These are phyloP conservation scores for Petrocephalus microphthalmus DNA, from an alignment of 2,113 vertebrate genomes.

Conservation along the genomic window DNA sequence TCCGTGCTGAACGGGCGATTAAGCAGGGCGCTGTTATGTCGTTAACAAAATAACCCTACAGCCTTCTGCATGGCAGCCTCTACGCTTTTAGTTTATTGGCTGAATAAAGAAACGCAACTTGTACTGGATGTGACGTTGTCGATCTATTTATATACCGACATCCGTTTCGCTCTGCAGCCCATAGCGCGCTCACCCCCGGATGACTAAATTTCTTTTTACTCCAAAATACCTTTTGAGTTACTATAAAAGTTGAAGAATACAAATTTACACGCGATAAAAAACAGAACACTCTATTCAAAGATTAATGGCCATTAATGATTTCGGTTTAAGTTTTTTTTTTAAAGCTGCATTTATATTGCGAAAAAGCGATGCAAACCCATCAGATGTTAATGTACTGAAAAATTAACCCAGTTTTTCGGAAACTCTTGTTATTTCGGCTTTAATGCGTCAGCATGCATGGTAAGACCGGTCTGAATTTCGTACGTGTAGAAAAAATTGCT, in stretches of 20 bases:
- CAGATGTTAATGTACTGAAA: no score
- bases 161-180: slow-evolving; percentile 12
- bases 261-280: not conserved
- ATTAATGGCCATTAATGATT: not conserved
- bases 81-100: slow-evolving; percentile 39
- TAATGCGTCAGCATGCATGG: not conserved
- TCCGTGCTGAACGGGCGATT: slow-evolving; percentile 54
- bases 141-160: slow-evolving; percentile 36
- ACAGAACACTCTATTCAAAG: not conserved
- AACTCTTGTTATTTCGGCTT: not conserved
- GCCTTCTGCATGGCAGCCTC: slow-evolving; percentile 46
- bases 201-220: not conserved
- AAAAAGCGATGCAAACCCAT: no score
- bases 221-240: no score
- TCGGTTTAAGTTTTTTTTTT: not conserved
- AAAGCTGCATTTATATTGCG: no score
- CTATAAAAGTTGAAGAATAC: not conserved
- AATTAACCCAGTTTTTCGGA: no score
- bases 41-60: slow-evolving; percentile 38
- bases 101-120: slow-evolving; percentile 45
- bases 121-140: slow-evolving; percentile 24
- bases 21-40: slow-evolving; percentile 46
- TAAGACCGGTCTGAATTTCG: not conserved
- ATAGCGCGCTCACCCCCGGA: not conserved
- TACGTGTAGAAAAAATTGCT: not conserved